phyloP scores from a whole-genome alignment of 2,888 invertebrate species.

The Diarsia dahlii region DNA sequence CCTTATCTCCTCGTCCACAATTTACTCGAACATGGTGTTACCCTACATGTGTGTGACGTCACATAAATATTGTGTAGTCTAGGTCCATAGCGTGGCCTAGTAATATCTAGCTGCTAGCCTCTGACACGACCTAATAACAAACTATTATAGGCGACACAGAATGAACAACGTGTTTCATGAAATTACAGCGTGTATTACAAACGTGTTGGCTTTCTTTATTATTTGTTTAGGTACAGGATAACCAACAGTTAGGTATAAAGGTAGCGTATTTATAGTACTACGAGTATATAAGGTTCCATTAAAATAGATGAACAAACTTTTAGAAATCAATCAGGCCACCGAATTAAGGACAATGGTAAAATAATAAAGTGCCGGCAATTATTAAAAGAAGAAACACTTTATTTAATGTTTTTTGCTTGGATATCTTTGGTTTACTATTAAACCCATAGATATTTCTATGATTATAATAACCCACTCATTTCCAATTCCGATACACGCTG shows the following conservation, averaged over 20 bases:
- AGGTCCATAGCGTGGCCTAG: constrained; percentile 35
- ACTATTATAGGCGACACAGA: constrained; percentile 32
- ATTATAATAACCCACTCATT: neutral
- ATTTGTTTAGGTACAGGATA: neutral
- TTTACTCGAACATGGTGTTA: constrained; percentile 21
- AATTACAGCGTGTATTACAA: constrained; percentile 13
- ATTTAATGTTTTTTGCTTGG: too few species aligned
- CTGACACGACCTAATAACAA: constrained; percentile 52
- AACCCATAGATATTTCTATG: too few species aligned
- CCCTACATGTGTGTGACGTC: constrained; percentile 43
- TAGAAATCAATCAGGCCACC: too few species aligned
- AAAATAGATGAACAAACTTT: too few species aligned
- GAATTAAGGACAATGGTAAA: too few species aligned
- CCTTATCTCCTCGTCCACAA: neutral
- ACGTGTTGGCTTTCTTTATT: neutral
- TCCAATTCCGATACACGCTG: neutral
- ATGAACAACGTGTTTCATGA: constrained; percentile 30
- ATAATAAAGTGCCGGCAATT: too few species aligned
- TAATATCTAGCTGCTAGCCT: constrained; percentile 41
- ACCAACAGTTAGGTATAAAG: neutral
- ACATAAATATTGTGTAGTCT: constrained; percentile 41
- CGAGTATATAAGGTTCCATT: too few species aligned
- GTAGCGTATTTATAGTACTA: neutral
- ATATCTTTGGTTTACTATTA: too few species aligned
- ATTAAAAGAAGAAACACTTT: too few species aligned